Evolutionary conservation across 2,113 vertebrate species (phyloP), one percentile per base, ranked within the genome.

Genomic region (Paradisaea rubra): DNA sequence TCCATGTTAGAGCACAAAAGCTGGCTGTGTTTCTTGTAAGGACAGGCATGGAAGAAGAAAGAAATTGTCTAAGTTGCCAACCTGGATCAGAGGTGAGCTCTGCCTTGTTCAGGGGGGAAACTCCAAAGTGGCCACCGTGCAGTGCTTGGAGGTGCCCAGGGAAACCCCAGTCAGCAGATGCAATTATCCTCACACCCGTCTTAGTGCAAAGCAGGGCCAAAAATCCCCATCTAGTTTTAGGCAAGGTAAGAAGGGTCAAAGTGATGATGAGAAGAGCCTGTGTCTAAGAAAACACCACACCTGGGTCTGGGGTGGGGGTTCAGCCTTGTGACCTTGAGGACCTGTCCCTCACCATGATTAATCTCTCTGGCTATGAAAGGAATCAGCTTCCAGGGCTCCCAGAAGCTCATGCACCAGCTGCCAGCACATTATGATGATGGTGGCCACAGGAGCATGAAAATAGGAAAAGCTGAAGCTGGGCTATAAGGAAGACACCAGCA

Each of bases 361-460:
- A 66, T 20, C 39, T 88, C 63, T 61, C 76, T 3, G 1, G n/a
- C 76, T 83, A 13, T 65, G 35, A 54, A 79, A 80, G 19, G 30
- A 80, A 63, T 54, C 50, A 82, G 30, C 42, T 91, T 63, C 59
- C 47, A 61, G 59, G 50, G 18, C 49, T 92, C 59, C 50, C 63
- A 88, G 45, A 76, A 85, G 28, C 42, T 94, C 0, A 0, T 53
- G 61, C 52, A 81, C 31, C 53, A 60, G 66, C 70, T 81, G 70
- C 70, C 74, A 87, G 66, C 53, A 76, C 57, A 37, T 95, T 68
- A 57, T 53, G 50, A 54, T 50, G n/a, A 56, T 77, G 37, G 33
- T 82, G 79, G 53, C 72, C 54, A 66, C 39, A 47, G 90, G 25
- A 93, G 74, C 90, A 89, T 82, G 85, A 79, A 94, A 72, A 94